A percentile compares a stretch with the other conserved stretches of the same genome.
These are phyloP conservation scores for Alsophila aescularia DNA, from an alignment of 2,888 invertebrate genomes.

Conservation along the genomic window DNA sequence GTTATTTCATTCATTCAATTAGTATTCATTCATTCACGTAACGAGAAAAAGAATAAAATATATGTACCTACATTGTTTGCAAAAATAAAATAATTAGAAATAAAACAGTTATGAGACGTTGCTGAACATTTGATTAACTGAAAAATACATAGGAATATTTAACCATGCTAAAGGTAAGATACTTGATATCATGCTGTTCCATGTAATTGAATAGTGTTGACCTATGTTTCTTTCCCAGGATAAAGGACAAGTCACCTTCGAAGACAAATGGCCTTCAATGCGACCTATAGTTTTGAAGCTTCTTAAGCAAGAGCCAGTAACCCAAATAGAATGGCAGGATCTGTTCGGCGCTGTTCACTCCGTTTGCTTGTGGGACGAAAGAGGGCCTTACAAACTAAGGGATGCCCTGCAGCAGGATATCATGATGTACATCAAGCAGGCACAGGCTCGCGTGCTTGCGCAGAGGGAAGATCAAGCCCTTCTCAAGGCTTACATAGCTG, in stretches of 20 bases:
- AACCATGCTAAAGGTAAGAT: slow-evolving; percentile 40
- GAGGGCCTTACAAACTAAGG: slow-evolving; percentile 93
- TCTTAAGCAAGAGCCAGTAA: slow-evolving; percentile 96
- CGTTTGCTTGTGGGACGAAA: slow-evolving; percentile 98
- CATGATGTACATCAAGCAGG: slow-evolving; percentile 96
- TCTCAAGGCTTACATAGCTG: slow-evolving; percentile 97
- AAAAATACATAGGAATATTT: slow-evolving; percentile 25
- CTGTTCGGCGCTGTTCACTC: slow-evolving; percentile 98
- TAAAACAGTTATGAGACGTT: slow-evolving; percentile 26
- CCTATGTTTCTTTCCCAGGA: slow-evolving; percentile 79
- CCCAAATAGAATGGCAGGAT: slow-evolving; percentile 98
- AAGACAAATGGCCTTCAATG: slow-evolving; percentile 99
- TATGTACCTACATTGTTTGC: slow-evolving; percentile 15
- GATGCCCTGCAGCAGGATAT: slow-evolving; percentile 96
- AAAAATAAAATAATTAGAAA: slow-evolving; percentile 20
- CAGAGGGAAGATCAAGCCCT: slow-evolving; percentile 98
- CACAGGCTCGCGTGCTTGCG: slow-evolving; percentile 94
- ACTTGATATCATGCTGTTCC: neutral
- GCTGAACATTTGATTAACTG: slow-evolving; percentile 10
- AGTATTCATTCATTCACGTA: neutral
- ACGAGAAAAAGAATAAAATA: neutral
- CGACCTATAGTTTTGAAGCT: slow-evolving; percentile 96
- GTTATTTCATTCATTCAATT: no score
- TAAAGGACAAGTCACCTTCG: slow-evolving; percentile 93
- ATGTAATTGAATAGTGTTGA: slow-evolving; percentile 9